Base-by-base conservation (phyloP, 2,113 vertebrate species). In the Tachysurus fulvidraco region DNA sequence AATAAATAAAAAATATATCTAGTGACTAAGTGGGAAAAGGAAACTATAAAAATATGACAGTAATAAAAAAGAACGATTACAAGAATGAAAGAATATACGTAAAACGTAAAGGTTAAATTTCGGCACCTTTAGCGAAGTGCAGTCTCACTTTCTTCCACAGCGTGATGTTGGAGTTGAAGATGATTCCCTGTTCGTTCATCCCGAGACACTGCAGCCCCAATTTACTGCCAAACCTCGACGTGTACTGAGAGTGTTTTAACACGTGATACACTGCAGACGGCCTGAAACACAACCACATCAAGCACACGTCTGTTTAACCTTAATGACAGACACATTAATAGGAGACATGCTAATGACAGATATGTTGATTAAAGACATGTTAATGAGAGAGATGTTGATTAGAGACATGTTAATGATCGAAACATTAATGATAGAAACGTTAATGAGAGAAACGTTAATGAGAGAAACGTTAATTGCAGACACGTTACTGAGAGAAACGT, bases 101-200 rank as follows among this genome's bases (percentile, higher is more conserved):
- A 8, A 14, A n/a, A n/a, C n/a, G n/a, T n/a, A n/a, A n/a, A n/a
- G n/a, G 12, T 67, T 30, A 67, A 5, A 28, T 12, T 67, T 30
- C 4, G 6, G n/a, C 95, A 99, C 97, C 97, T 97, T 95, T 98
- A 79, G 93, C 94, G 89, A 98, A 99, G 91, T 96, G 98, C 19
- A 94, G 92, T 0, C 97, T 95, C 0, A 95, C 93, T 85, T 92
- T 95, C 90, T 94, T 99, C 98, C 97, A 99, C 81, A 96, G 92
- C 0, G 91, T 87, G 0, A 97, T 89, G 23, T 98, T 96, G 85
- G 96, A 98, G 89, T 99, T 99, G 62, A 99, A 99, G 88, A 99
- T 98, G 90, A 99, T 95, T 14, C 97, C 97, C 0, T 96, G 96
- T 91, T 97, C 97, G 0, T 98, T 93, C 98, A 99, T 99, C 85